Evolutionary conservation across 2,113 vertebrate genomes (phyloP), one percentile per base, ranked within the genome.

Genomic region (Ploceus nigricollis): DNA sequence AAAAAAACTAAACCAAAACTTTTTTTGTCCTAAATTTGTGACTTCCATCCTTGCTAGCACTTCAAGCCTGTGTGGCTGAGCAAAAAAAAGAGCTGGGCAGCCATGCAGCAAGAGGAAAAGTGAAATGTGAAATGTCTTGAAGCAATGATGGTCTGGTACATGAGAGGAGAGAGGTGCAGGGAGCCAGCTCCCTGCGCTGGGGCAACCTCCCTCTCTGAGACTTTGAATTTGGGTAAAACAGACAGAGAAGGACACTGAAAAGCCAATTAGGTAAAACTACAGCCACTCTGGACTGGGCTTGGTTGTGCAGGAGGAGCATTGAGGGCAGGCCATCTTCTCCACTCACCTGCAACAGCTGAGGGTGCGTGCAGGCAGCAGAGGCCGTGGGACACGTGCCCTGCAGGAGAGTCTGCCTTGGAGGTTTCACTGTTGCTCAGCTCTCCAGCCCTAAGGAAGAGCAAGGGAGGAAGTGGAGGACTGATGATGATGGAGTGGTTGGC

Each of bases 381-480:
- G 1, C 53, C 0, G 0, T 8, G 30, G 53, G 79, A 51, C 6
- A 2, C 0, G 0, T 56, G 50, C 31, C 63, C 44, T 7, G 4
- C 1, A 1, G 57, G 33, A 82, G 51, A 33, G 21, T 27, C 75
- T 80, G 76, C 42, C n/a, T 27, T 7, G 31, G 19, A 33, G 68
- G n/a, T 89, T 96, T 93, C 28, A 0, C 28, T 84, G 22, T 81
- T 54, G 77, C 92, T 93, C 82, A 61, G 78, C 57, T 9, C 58
- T 54, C 35, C 19, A 8, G 76, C 48, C 61, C 40, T 6, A 15
- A 35, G 51, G 90, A 82, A 60, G 90, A 47, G 18, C 0, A 0
- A 82, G 53, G 58, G 31, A 91, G 70, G 85, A 89, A 87, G 50
- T 6, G 17, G 58, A 77, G 82, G 44, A 35, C 13, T 35, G 53